Evolutionary conservation across 2,888 invertebrate species (phyloP), one percentile per base, ranked within the genome.

Genomic region (Dynastes tityus): DNA sequence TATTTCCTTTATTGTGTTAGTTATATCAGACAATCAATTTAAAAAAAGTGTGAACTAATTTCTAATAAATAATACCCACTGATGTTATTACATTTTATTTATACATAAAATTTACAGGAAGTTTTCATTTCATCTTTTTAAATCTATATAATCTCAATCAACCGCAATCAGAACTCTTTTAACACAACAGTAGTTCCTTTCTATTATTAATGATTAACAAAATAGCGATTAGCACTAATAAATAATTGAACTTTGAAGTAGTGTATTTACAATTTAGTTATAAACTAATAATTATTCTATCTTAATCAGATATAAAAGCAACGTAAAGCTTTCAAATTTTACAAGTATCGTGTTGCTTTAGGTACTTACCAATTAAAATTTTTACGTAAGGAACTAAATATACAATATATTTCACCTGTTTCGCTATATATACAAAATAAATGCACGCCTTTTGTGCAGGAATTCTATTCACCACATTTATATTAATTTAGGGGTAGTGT

Each of bases 21-120:
- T 22, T 22, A 22, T 22, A 22, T 22, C 22, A 22, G 1, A 22
- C 22, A 22, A 22, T 22, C 22, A 22, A 22, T 22, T 22, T 22
- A 22, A 22, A 22, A 22, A 22, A 22, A 22, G 22, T 22, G 22
- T 22, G 22, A 22, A 22, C 22, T 22, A 22, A 22, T 22, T 22
- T 22, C 22, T 22, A 22, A 2, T 2, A 8, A 63, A 2, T 13
- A 32, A 63, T 22, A 32, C 13, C 11, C 63, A 32, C 11, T 5
- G 27, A 27, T 32, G 63, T 63, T 27, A 29, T 63, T 74, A 74
- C 11, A 74, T 61, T 74, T 61, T 74, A 74, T 74, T 74, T 74
- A 45, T 74, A 74, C 73, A 74, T 74, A 74, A 74, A 74, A 74
- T 74, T 74, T 61, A 61, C 73, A 74, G 73, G 61, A 61, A 45